Base-by-base conservation (phyloP, 2,113 vertebrate species). In the Gymnobelideus leadbeateri region DNA sequence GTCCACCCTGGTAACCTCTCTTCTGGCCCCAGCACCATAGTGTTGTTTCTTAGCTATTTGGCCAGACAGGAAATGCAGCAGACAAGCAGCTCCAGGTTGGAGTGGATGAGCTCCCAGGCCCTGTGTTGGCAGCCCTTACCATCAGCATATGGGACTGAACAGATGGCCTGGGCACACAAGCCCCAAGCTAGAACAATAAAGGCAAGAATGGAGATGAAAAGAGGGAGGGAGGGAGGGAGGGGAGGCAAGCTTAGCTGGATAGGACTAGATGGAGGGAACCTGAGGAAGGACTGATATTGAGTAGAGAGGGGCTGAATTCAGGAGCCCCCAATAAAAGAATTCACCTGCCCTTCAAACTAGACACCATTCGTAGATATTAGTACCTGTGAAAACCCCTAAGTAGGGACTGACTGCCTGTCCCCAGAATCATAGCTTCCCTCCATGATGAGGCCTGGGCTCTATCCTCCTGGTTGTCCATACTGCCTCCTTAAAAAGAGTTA, bases 161-260 rank as follows among this genome's bases (percentile, higher is more conserved):
- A 98, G 98, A 89, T 98, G 98, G 98, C 0, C 10, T 96, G 51
- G 89, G 98, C 97, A 92, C 93, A 25, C 51, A 95, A 91, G 89
- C 96, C 97, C 96, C 24, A 0, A 97, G 96, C 97, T 95, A 95
- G 94, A 95, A 94, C 95, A 77, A 49, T 89, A 89, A 94, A 96
- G 91, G 93, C 96, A 43, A 47, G 93, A 0, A 14, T 93, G 90
- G 95, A 10, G 23, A 16, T 19, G 84, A 25, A 77, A 55, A 91
- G 61, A 84, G 94, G 55, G 92, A 51, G 0, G 0, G 47, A 93
- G 91, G 92, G 89, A 96, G 14, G 96, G 26, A 0, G 25, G 91
- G 93, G 94, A 37, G 31, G 9, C 16, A 21, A 93, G 43, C 19
- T 55, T 1, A 84, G 0, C 50, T 0, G 37, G 0, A 0, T 90